Conservation (phyloP, 2,797 vertebrate genomes). For the Anas flavirostris region DNA sequence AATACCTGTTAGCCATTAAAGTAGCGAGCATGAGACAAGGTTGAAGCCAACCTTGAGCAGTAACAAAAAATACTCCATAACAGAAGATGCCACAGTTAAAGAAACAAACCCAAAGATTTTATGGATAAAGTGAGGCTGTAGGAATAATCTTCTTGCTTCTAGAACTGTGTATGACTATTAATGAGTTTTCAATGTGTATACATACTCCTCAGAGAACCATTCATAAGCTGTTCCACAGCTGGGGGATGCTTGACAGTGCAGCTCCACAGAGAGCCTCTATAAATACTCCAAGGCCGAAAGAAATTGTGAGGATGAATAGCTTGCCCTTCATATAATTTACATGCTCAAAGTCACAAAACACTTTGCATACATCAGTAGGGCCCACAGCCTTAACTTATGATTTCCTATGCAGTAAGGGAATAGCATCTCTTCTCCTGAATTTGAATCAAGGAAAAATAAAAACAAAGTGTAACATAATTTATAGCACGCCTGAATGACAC, state of each 20-base stretch:
- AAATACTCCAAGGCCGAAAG: slow-evolving; percentile 64
- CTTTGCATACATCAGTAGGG: slow-evolving; percentile 3
- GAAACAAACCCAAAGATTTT: background rate
- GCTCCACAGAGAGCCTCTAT: slow-evolving; percentile 47
- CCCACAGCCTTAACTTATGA: background rate
- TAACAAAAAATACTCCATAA: background rate
- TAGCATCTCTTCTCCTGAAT: background rate
- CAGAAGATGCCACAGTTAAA: background rate
- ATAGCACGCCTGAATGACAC: background rate
- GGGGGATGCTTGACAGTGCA: slow-evolving; percentile 26
- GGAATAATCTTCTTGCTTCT: background rate
- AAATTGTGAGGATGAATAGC: slow-evolving; percentile 33
- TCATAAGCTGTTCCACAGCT: slow-evolving; percentile 44
- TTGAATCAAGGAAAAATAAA: slow-evolving; percentile 30
- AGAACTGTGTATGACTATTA: background rate
- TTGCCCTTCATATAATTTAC: slow-evolving; percentile 42
- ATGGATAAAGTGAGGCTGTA: background rate
- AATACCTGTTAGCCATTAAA: background rate
- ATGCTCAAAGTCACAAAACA: slow-evolving; percentile 44
- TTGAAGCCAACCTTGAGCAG: background rate
- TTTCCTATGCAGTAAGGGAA: background rate
- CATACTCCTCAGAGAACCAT: slow-evolving; percentile 4
- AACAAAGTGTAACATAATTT: background rate
- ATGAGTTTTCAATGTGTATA: slow-evolving; percentile 32
- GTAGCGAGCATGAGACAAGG: background rate